Conservation (phyloP, 2,888 invertebrate genomes). For the Clepsis dumicolana region DNA sequence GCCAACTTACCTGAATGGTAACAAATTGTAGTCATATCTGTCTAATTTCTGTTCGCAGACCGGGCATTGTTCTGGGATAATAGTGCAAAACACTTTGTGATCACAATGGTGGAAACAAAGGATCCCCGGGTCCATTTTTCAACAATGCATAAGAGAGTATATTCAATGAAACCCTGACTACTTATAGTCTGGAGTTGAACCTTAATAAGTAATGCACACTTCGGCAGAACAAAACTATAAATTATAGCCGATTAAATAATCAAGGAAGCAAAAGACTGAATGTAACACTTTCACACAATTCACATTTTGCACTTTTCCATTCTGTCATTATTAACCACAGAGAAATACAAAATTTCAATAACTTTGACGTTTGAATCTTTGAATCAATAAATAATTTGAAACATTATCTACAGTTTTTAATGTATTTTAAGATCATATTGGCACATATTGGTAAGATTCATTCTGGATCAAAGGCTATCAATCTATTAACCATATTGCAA, state of each 20-base stretch:
- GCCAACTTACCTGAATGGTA: conserved; percentile 90
- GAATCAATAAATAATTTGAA: background rate
- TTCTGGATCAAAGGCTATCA: too few species aligned
- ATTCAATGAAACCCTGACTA: conserved; percentile 63
- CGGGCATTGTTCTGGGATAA: conserved; percentile 92
- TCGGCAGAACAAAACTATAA: conserved; percentile 53
- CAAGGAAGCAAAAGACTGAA: conserved; percentile 66
- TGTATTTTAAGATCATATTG: too few species aligned
- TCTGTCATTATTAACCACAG: conserved; percentile 32
- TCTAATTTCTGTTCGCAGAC: conserved; percentile 88
- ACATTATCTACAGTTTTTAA: too few species aligned
- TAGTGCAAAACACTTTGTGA: conserved; percentile 93
- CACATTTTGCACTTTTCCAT: conserved; percentile 54
- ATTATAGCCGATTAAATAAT: conserved; percentile 56
- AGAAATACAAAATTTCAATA: conserved; percentile 7
- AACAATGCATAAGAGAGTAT: conserved; percentile 54
- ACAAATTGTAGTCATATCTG: conserved; percentile 88
- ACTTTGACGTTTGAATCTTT: conserved; percentile 25
- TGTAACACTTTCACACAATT: conserved; percentile 66
- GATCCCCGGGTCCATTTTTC: conserved; percentile 91
- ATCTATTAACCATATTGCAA: too few species aligned
- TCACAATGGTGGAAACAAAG: conserved; percentile 96
- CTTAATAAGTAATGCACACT: conserved; percentile 49
- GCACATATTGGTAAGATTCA: background rate
- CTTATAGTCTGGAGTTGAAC: conserved; percentile 46